Percentiles rank a stretch among this genome's conserved stretches.
Evolutionary conservation across 2,797 vertebrate species (phyloP).

Genomic region (Diplodus sargus): DNA sequence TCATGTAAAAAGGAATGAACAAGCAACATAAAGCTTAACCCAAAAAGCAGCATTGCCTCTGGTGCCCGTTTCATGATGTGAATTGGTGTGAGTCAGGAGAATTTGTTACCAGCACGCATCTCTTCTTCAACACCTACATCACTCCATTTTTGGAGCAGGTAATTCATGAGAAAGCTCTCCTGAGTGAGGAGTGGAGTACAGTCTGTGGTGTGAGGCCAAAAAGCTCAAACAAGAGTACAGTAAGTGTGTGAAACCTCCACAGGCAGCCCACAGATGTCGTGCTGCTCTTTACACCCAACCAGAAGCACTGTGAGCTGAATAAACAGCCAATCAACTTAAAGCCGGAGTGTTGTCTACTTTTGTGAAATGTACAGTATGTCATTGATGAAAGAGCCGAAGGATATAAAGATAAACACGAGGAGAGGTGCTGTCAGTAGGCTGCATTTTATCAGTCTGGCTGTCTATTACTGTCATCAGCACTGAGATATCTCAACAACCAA

Average conservation of each 20-base stretch:
- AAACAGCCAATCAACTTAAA: conserved; percentile 6
- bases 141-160: conserved; percentile 32
- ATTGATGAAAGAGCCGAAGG: conserved; percentile 20
- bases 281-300: conserved; percentile 21
- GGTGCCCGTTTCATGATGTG: neutral
- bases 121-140: conserved; percentile 50
- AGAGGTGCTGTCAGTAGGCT: neutral
- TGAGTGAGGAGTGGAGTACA: conserved; percentile 13
- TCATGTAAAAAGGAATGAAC: no score
- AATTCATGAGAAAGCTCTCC: conserved; percentile 14
- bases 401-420: conserved; percentile 14
- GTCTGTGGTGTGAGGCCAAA: conserved; percentile 38
- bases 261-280: conserved; percentile 39
- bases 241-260: conserved; percentile 42
- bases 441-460: neutral
- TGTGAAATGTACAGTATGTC: neutral
- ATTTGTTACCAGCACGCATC: conserved; percentile 11
- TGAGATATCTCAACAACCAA: neutral
- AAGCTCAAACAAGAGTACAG: conserved; percentile 14
- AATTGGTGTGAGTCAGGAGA: conserved; percentile 53
- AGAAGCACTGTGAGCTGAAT: conserved; percentile 1
- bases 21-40: no score
- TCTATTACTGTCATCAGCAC: neutral
- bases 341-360: neutral
- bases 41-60: no score